phyloP scores from a whole-genome alignment of 2,113 vertebrate genomes.

The Ancistrus triradiatus region DNA sequence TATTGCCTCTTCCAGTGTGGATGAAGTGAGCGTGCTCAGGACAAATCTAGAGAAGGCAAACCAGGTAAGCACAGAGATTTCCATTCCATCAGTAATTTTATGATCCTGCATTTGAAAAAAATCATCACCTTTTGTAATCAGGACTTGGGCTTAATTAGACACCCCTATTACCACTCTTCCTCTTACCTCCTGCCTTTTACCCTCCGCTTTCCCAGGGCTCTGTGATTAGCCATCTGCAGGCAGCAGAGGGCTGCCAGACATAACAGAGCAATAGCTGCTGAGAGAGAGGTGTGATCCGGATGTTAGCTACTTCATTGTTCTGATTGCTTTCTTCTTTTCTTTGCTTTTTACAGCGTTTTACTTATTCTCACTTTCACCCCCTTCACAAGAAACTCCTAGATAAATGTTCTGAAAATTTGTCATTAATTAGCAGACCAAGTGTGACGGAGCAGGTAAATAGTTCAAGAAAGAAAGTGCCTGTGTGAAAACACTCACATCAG shows the following conservation, averaged over 20 bases:
- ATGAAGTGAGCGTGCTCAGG: conserved; percentile 88
- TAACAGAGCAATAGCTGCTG: conserved; percentile 23
- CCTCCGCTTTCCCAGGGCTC: conserved; percentile 31
- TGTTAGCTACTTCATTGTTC: conserved; percentile 58
- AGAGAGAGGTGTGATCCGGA: conserved; percentile 29
- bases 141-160: conserved; percentile 69
- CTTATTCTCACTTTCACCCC: no score
- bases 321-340: conserved; percentile 64
- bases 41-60: conserved; percentile 91
- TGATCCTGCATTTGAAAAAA: conserved; percentile 61
- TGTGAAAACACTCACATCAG: no score
- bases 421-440: conserved; percentile 71
- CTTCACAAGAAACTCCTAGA: conserved; percentile 60
- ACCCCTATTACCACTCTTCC: conserved; percentile 53
- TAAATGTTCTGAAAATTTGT: conserved; percentile 71
- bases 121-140: conserved; percentile 73
- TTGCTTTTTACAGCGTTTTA: conserved; percentile 45
- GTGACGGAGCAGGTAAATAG: conserved; percentile 73
- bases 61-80: conserved; percentile 77
- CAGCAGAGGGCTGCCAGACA: conserved; percentile 49
- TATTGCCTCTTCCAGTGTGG: conserved; percentile 74
- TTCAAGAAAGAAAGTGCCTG: conserved; percentile 67
- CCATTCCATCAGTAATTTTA: conserved; percentile 54
- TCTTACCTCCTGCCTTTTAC: conserved; percentile 15
- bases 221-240: conserved; percentile 61